phyloP scores from a whole-genome alignment of 2,888 invertebrate genomes.

The Diarsia brunnea region DNA sequence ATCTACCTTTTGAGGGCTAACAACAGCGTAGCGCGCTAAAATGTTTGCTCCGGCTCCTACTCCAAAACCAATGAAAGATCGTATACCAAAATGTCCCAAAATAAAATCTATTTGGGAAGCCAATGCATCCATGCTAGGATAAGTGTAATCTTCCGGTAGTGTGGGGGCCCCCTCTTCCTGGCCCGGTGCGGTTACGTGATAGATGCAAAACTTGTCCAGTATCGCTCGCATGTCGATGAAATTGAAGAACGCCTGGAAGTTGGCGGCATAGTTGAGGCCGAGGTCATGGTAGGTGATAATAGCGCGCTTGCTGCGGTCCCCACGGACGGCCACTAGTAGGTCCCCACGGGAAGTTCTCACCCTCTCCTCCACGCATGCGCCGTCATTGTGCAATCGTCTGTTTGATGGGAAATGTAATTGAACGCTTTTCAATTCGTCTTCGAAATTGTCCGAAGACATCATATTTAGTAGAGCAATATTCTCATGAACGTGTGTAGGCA shows the following conservation, averaged over 20 bases:
- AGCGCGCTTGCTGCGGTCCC: conserved; percentile 97
- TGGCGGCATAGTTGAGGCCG: conserved; percentile 98
- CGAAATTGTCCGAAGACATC: conserved; percentile 94
- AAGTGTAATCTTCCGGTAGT: conserved; percentile 96
- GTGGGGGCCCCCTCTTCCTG: conserved; percentile 99
- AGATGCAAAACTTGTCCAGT: conserved; percentile 98
- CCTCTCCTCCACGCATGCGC: conserved; percentile 92
- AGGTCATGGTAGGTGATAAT: conserved; percentile 99
- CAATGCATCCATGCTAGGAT: conserved; percentile 99
- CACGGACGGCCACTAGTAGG: conserved; percentile 98
- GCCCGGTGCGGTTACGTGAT: conserved; percentile 99
- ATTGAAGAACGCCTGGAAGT: conserved; percentile 98
- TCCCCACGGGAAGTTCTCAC: conserved; percentile 98
- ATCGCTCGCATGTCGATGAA: conserved; percentile 97
- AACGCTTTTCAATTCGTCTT: conserved; percentile 97
- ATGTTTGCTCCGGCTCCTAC: conserved; percentile 99
- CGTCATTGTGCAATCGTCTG: conserved; percentile 89
- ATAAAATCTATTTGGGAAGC: conserved; percentile 97
- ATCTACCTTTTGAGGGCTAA: conserved; percentile 96
- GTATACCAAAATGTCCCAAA: conserved; percentile 96
- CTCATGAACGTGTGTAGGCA: conserved; percentile 87
- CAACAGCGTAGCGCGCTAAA: conserved; percentile 96
- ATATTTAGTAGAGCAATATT: conserved; percentile 92
- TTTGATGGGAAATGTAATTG: conserved; percentile 96
- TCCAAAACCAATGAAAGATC: conserved; percentile 98